Evolutionary conservation across 2,113 vertebrate genomes (phyloP).

Genomic region (Halichoerus grypus): DNA sequence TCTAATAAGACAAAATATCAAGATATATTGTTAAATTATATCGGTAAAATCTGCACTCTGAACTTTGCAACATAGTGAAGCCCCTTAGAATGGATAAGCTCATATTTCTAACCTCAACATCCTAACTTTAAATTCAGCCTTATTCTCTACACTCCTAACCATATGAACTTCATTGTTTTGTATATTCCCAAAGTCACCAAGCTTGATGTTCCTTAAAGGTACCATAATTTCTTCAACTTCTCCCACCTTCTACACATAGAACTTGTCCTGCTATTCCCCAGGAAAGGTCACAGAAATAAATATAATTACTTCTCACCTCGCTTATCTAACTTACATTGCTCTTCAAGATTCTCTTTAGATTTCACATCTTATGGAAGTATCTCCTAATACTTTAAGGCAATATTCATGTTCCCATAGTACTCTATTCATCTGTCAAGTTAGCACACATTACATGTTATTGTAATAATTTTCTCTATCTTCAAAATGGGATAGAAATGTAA

Average conservation of each 20-base stretch:
- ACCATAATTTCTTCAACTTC: not conserved
- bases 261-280: not conserved
- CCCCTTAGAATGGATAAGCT: not conserved
- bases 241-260: not conserved
- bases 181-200: not conserved
- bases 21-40: not conserved
- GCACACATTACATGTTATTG: not conserved
- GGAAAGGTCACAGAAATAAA: not conserved
- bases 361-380: not conserved
- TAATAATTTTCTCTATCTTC: not conserved
- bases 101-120: not conserved
- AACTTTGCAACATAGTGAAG: not conserved
- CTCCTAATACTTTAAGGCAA: not conserved
- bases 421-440: not conserved
- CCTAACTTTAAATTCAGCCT: not conserved
- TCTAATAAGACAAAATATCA: not conserved
- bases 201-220: not conserved
- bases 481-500: not conserved
- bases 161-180: not conserved
- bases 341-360: not conserved
- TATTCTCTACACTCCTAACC: not conserved
- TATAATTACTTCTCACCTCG: not conserved
- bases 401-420: not conserved
- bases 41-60: not conserved
- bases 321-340: not conserved